Conservation (phyloP, 2,888 invertebrate species). For the Diadromus collaris region DNA sequence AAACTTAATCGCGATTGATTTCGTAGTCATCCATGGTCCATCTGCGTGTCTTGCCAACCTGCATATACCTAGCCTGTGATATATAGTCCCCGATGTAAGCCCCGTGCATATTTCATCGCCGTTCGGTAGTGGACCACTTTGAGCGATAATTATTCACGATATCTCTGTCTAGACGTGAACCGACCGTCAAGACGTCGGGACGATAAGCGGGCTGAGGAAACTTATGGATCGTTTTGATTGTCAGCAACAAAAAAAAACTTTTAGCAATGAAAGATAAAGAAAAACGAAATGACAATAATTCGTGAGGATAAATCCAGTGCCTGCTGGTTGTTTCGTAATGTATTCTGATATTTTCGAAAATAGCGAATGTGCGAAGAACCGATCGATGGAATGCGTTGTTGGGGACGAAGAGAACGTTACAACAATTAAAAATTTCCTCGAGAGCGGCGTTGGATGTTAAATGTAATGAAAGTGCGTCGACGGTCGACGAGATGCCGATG, state of each 20-base stretch:
- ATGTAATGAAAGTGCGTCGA: slow-evolving; percentile 38
- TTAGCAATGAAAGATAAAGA: slow-evolving; percentile 1
- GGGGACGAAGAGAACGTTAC: neutral
- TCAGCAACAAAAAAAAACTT: slow-evolving; percentile 6
- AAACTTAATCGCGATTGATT: slow-evolving; percentile 68
- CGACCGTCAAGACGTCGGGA: slow-evolving; percentile 18
- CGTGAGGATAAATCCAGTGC: neutral
- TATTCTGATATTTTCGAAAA: neutral
- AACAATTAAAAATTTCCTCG: slow-evolving; percentile 27
- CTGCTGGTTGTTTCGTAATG: neutral
- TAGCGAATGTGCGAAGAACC: neutral
- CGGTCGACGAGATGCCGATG: slow-evolving; percentile 29
- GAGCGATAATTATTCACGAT: slow-evolving; percentile 59
- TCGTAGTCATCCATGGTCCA: slow-evolving; percentile 53
- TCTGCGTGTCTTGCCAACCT: slow-evolving; percentile 37
- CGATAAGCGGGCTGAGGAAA: slow-evolving; percentile 11
- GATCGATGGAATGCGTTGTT: slow-evolving; percentile 14
- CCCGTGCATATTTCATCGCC: slow-evolving; percentile 57
- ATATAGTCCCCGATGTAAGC: slow-evolving; percentile 33
- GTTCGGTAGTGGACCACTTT: slow-evolving; percentile 54
- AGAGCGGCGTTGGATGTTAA: slow-evolving; percentile 13
- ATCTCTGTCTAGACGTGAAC: slow-evolving; percentile 37
- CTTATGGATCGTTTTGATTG: slow-evolving; percentile 17
- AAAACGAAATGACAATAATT: slow-evolving; percentile 17
- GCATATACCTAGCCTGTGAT: slow-evolving; percentile 39